A percentile compares a stretch with the other conserved stretches of the same genome.
Conservation (phyloP, 1,140 invertebrate genomes). For the Coptotermes formosanus region DNA sequence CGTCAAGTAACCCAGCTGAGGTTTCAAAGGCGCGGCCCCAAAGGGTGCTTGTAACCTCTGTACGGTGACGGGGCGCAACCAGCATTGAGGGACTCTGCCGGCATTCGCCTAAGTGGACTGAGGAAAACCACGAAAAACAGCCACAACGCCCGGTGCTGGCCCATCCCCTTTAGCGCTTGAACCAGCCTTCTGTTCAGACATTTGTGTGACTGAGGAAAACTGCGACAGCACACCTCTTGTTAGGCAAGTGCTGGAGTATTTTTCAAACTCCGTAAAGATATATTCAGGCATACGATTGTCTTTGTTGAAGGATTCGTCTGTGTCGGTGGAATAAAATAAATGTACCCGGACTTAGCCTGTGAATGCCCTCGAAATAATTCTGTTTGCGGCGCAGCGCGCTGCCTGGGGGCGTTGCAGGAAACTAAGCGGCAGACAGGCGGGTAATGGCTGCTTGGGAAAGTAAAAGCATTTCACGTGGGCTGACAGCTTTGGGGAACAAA, state of each 20-base stretch:
- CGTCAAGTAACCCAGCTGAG: too few species aligned
- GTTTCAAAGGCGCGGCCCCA: too few species aligned
- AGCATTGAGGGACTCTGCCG: too few species aligned
- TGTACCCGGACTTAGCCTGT: not conserved
- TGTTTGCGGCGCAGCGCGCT: not conserved
- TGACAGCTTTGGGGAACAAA: not conserved
- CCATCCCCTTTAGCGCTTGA: too few species aligned
- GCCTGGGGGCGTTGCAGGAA: not conserved
- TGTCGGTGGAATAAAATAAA: slow-evolving; percentile 1
- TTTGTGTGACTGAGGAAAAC: too few species aligned
- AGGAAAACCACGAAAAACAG: too few species aligned
- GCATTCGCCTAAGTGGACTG: too few species aligned
- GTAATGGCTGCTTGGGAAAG: not conserved
- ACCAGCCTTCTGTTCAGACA: too few species aligned
- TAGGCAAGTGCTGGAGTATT: not conserved
- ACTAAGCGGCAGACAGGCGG: not conserved
- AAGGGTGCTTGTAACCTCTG: too few species aligned
- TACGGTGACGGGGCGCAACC: too few species aligned
- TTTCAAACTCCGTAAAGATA: not conserved
- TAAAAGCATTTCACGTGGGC: not conserved
- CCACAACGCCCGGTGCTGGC: too few species aligned
- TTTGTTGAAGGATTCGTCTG: not conserved
- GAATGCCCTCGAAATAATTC: slow-evolving; percentile 12
- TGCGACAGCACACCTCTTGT: too few species aligned
- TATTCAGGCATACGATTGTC: not conserved